Base-by-base conservation (phyloP, 2,113 vertebrate genomes). In the Ammodytes dubius region DNA sequence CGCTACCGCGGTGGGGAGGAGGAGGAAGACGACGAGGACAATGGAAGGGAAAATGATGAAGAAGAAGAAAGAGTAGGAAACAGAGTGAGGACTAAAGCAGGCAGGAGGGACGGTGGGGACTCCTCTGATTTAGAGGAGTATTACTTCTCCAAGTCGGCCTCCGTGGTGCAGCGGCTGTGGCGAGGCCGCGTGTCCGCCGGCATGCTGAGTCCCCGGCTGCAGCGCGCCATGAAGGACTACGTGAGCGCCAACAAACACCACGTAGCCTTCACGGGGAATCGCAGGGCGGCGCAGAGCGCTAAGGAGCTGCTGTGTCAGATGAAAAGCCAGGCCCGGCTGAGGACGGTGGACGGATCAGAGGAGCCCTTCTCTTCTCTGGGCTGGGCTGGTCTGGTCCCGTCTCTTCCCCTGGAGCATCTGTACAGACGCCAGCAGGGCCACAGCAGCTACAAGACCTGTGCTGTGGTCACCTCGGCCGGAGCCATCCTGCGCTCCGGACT, bases 391-490 rank as follows among this genome's bases (percentile, higher is more conserved):
- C 94, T 98, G 1, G 97, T 99, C 74, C 98, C 98, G 0, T 63
- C 92, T 0, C 90, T 92, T 52, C 91, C 96, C 0, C 90, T 99
- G 70, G 92, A 93, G 69, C 93, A 92, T 66, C 94, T 98, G 64
- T 90, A 95, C 85, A 76, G 91, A 6, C 87, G 45, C 27, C 27
- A 27, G 11, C 94, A 92, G 58, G 77, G 47, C 14, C 65, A 13
- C 58, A 86, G 59, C 46, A 54, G 82, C 50, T 97, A 97, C 80
- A 93, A 90, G 79, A 96, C 93, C 75, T 99, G 98, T 70, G 98
- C 98, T 0, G 99, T 99, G 15, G 99, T 99, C 89, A 97, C 97
- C 72, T 99, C 98, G 9, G 97, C 98, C 0, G 99, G 99, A 7
- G 96, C 99, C 84, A 99, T 99, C 91, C 93, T 99, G 74, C 97